Evolutionary conservation across 2,797 vertebrate genomes (phyloP).

Genomic region (Periophthalmus magnuspinnatus): DNA sequence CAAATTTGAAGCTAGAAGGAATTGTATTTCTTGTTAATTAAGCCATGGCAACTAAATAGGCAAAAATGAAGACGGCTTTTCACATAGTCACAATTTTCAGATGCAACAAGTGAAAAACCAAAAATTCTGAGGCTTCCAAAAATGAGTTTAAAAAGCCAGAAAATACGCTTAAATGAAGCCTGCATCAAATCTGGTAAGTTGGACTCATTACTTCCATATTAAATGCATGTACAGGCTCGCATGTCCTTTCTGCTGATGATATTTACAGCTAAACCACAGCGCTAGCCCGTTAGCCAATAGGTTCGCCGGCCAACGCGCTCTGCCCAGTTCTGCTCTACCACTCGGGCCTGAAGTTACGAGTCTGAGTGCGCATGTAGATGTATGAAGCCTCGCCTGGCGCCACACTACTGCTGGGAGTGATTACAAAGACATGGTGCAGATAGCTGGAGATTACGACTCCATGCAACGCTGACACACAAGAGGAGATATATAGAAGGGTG

Average conservation of each 20-base stretch:
- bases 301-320: slow-evolving; percentile 20
- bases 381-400: slow-evolving; percentile 64
- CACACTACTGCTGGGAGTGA: slow-evolving; percentile 68
- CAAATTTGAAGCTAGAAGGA: neutral
- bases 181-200: slow-evolving; percentile 18
- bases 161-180: neutral
- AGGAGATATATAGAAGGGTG: slow-evolving; percentile 24
- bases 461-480: slow-evolving; percentile 38
- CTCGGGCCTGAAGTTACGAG: slow-evolving; percentile 36
- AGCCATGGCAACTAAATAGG: no score
- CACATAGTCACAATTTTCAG: neutral
- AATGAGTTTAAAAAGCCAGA: neutral
- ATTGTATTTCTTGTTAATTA: no score
- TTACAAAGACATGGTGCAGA: slow-evolving; percentile 73
- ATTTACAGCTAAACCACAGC: slow-evolving; percentile 27
- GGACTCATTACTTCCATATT: slow-evolving; percentile 7
- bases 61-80: no score
- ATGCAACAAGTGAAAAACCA: neutral
- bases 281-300: slow-evolving; percentile 42
- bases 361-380: slow-evolving; percentile 13
- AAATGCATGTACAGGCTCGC: slow-evolving; percentile 14
- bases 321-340: slow-evolving; percentile 56
- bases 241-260: slow-evolving; percentile 29
- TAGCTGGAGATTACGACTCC: slow-evolving; percentile 53
- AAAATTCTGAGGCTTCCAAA: neutral